Percentiles rank a stretch among this genome's conserved stretches.
Conservation (phyloP, 1,140 invertebrate genomes). For the Sitodiplosis mosellana region DNA sequence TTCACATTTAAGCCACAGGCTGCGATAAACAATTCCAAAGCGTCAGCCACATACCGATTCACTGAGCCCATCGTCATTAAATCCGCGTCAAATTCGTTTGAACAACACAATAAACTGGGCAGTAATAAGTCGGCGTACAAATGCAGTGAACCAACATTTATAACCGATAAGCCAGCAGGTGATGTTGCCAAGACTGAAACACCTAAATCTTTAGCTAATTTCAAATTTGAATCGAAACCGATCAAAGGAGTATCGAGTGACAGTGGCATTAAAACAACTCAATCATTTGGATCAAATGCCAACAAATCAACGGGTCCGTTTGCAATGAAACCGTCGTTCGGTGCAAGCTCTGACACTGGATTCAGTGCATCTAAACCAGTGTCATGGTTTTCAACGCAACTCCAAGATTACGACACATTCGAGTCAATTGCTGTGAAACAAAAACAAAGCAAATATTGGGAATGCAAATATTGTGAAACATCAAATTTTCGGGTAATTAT, state of each 20-base stretch:
- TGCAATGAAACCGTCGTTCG: constrained; percentile 2
- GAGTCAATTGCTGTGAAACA: neutral
- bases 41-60: too few species aligned
- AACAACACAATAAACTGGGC: too few species aligned
- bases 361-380: constrained; percentile 8
- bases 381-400: too few species aligned
- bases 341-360: constrained; percentile 3
- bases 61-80: too few species aligned
- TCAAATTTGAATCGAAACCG: neutral
- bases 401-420: neutral
- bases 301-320: neutral
- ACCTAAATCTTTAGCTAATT: too few species aligned
- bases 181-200: too few species aligned
- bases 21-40: too few species aligned
- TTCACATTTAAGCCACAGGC: too few species aligned
- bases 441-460: constrained; percentile 29
- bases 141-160: constrained; percentile 30
- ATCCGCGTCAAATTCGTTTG: too few species aligned
- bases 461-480: constrained; percentile 43
- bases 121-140: constrained; percentile 29
- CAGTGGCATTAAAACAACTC: neutral
- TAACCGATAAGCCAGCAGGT: constrained; percentile 10
- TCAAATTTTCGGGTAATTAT: constrained; percentile 30
- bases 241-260: neutral
- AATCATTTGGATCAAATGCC: neutral